These are phyloP conservation scores for Eustalomyia histrio DNA, from an alignment of 2,888 invertebrate species.

Conservation along the genomic window DNA sequence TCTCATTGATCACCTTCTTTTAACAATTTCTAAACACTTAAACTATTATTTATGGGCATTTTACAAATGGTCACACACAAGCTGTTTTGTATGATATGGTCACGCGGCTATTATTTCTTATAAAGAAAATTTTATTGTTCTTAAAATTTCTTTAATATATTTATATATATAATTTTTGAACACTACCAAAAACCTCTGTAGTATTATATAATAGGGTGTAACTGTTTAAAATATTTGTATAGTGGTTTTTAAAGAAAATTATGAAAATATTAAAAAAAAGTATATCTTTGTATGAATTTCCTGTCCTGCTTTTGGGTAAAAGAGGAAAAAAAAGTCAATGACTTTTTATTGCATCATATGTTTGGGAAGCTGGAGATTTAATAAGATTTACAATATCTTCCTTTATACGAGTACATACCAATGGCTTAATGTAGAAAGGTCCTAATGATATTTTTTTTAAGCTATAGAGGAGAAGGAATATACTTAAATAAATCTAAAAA, in stretches of 20 bases:
- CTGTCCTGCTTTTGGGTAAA: background rate
- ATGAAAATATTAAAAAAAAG: background rate
- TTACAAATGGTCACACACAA: background rate
- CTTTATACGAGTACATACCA: too few relatives aligned
- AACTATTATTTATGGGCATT: conserved; percentile 40
- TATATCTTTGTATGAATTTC: background rate
- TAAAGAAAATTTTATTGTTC: conserved; percentile 2
- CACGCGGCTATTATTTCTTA: conserved; percentile 1
- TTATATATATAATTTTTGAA: background rate
- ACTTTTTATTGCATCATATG: conserved; percentile 41
- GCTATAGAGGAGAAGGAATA: too few relatives aligned
- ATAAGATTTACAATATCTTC: conserved; percentile 22
- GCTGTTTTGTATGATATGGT: conserved; percentile 3
- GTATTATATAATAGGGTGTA: conserved; percentile 3
- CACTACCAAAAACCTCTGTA: background rate
- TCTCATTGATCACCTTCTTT: background rate
- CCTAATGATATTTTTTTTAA: too few relatives aligned
- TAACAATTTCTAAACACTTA: background rate
- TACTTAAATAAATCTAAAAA: too few relatives aligned
- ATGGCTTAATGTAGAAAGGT: too few relatives aligned
- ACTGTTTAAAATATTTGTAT: background rate
- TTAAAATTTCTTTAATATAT: background rate
- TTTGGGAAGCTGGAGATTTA: conserved; percentile 30
- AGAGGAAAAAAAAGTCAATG: conserved; percentile 46
- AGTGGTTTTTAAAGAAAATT: background rate